Conservation (phyloP, 2,113 vertebrate genomes). For the Puma concolor region DNA sequence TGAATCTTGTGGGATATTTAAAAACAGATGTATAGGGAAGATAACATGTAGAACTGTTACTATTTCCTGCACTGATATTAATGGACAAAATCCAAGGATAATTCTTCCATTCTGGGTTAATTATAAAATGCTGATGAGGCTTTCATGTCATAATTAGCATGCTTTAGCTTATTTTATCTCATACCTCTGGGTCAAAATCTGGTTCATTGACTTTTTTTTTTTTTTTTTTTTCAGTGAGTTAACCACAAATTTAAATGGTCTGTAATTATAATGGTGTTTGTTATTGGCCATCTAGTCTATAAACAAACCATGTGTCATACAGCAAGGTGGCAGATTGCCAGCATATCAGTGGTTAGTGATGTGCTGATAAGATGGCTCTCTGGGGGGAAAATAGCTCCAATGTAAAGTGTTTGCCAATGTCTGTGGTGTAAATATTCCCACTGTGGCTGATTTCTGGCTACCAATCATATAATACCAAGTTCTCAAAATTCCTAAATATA, state of each 20-base stretch:
- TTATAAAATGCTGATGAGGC: conserved; percentile 55
- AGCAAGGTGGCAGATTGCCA: neutral
- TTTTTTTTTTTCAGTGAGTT: neutral
- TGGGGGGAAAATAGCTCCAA: neutral
- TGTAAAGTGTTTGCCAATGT: conserved; percentile 1
- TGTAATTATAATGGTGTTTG: conserved; percentile 52
- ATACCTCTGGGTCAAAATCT: conserved; percentile 37
- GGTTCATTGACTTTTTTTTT: neutral
- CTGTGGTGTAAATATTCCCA: conserved; percentile 49
- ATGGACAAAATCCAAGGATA: conserved; percentile 30
- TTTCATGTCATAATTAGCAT: conserved; percentile 56
- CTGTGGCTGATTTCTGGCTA: conserved; percentile 23
- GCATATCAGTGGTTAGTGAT: neutral
- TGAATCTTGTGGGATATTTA: conserved; percentile 18
- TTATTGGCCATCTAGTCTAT: conserved; percentile 27
- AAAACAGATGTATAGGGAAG: conserved; percentile 25
- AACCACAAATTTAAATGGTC: conserved; percentile 35
- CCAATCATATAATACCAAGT: neutral
- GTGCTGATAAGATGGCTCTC: neutral
- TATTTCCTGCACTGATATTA: conserved; percentile 41
- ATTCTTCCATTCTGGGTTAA: conserved; percentile 28
- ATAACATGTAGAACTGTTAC: neutral
- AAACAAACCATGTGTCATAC: conserved; percentile 2
- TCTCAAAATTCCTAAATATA: conserved; percentile 1
- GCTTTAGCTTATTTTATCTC: neutral